Conservation (phyloP, 1,140 invertebrate species). For the Thaumetopoea pityocampa region DNA sequence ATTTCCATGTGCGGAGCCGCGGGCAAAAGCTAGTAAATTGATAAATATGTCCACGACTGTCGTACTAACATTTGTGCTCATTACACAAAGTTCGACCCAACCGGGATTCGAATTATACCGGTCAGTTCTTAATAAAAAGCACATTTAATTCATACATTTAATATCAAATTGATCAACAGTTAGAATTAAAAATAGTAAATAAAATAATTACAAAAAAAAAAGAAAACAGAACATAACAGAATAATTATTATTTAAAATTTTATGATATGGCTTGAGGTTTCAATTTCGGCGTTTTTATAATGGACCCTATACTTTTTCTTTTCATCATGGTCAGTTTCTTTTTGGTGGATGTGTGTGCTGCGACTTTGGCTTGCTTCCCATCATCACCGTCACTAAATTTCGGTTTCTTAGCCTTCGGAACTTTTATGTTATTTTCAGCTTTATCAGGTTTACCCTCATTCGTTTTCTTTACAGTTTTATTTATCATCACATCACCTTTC, state of each 20-base stretch:
- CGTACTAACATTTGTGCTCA: no score
- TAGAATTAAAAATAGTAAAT: neutral
- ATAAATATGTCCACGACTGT: no score
- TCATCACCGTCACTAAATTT: constrained; percentile 15
- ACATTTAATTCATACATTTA: no score
- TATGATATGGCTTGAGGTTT: constrained; percentile 33
- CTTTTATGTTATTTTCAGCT: no score
- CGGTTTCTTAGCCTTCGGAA: constrained; percentile 20
- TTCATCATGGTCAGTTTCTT: constrained; percentile 44
- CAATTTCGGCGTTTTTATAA: constrained; percentile 63
- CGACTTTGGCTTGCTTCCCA: constrained; percentile 16
- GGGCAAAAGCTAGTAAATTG: no score
- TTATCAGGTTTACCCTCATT: constrained; percentile 13
- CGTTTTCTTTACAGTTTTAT: constrained; percentile 15
- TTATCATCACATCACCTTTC: no score
- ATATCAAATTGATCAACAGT: no score
- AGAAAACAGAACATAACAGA: constrained; percentile 1
- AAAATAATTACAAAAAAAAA: neutral
- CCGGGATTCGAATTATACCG: no score
- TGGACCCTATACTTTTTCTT: constrained; percentile 60
- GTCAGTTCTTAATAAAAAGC: no score
- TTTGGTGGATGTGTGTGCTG: constrained; percentile 36
- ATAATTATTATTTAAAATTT: constrained; percentile 2
- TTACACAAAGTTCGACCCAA: no score
- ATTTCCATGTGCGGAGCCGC: no score